Percentiles rank a stretch among this genome's conserved stretches.
phyloP scores from a whole-genome alignment of 92 coral and sea anemone species.

The Umimayanthus chanpuru region DNA sequence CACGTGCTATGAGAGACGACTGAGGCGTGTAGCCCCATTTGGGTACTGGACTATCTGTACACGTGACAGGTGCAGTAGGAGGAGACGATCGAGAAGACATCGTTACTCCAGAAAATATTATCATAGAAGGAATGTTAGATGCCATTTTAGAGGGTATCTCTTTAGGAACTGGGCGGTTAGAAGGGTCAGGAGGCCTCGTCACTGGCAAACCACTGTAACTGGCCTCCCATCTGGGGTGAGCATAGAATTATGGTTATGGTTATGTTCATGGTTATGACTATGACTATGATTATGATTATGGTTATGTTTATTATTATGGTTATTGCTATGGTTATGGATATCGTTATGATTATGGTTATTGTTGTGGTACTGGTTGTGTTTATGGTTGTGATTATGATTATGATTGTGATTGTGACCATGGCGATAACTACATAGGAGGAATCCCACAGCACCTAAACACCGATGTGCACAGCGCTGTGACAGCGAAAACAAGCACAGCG shows the following conservation, averaged over 20 bases:
- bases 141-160: constrained; percentile 27
- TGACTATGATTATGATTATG: neutral
- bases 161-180: neutral
- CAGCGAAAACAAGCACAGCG: no score
- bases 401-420: no score
- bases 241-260: no score
- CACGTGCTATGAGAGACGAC: constrained; percentile 51
- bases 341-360: no score
- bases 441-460: no score
- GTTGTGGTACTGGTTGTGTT: no score
- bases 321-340: no score
- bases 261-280: neutral
- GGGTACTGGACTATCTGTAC: constrained; percentile 44
- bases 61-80: constrained; percentile 32
- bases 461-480: no score
- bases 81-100: constrained; percentile 29
- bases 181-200: neutral
- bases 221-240: constrained; percentile 29
- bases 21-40: constrained; percentile 46
- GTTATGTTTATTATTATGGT: no score
- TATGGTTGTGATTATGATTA: no score
- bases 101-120: neutral
- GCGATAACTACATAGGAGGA: no score
- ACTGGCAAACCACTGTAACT: neutral
- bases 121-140: constrained; percentile 15